Evolutionary conservation across 2,797 vertebrate genomes (phyloP).

Genomic region (Pelochelys cantorii): DNA sequence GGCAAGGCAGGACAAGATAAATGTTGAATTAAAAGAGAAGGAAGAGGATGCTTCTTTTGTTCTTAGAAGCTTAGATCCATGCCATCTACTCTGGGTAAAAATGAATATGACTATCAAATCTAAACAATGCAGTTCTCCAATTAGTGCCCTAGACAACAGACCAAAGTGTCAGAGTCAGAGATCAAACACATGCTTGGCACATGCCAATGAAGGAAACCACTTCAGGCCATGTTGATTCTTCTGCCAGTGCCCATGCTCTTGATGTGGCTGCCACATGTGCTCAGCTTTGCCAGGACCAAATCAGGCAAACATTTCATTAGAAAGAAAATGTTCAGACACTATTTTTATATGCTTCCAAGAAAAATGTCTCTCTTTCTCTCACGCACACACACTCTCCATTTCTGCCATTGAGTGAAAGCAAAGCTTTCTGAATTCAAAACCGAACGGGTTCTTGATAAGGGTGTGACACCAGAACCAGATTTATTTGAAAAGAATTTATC

Average conservation of each 20-base stretch:
- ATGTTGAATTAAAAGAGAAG: not conserved
- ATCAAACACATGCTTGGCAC: not conserved
- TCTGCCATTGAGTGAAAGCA: not conserved
- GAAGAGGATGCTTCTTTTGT: not conserved
- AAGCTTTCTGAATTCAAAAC: not conserved
- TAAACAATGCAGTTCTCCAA: not conserved
- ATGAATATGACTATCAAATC: not conserved
- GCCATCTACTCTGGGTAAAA: not conserved
- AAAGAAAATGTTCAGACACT: conserved; percentile 28
- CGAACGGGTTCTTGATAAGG: not conserved
- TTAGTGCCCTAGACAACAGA: not conserved
- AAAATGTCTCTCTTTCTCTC: not conserved
- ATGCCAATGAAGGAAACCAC: conserved; percentile 35
- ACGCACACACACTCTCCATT: not conserved
- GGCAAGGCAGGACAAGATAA: not conserved
- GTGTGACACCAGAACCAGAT: not conserved
- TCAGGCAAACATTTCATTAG: conserved; percentile 53
- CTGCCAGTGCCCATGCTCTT: conserved; percentile 32
- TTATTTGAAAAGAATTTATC: not conserved
- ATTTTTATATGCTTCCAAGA: conserved; percentile 39
- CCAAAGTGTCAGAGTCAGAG: not conserved
- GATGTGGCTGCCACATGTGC: conserved; percentile 70
- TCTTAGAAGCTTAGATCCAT: not conserved
- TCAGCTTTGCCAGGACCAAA: not conserved
- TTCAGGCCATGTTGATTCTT: not conserved